Conservation (phyloP, 2,888 invertebrate genomes). For the Oeneis ivallda region DNA sequence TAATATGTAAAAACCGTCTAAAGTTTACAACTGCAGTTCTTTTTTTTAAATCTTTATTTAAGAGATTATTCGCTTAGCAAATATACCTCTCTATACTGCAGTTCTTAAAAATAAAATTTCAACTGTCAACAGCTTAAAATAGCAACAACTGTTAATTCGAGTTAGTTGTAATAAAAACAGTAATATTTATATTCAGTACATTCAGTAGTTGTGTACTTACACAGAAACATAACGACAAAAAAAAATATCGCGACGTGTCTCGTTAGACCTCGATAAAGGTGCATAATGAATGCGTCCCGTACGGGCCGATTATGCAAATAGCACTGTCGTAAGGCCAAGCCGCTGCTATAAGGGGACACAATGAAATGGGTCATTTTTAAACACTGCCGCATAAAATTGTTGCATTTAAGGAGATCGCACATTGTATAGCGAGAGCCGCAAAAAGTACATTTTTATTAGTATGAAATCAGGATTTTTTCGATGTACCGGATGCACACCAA, state of each 20-base stretch:
- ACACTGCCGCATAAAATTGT: slow-evolving; percentile 34
- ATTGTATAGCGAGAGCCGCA: not conserved
- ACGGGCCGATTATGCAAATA: slow-evolving; percentile 72
- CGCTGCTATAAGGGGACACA: slow-evolving; percentile 40
- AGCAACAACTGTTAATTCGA: not conserved
- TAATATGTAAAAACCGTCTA: too few species aligned
- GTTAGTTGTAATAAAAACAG: not conserved
- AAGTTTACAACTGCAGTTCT: not conserved
- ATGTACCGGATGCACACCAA: too few species aligned
- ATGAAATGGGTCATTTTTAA: slow-evolving; percentile 43
- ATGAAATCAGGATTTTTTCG: not conserved
- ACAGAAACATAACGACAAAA: not conserved
- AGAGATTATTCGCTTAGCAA: too few species aligned
- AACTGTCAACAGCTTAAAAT: not conserved
- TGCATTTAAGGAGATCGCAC: not conserved
- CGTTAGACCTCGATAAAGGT: slow-evolving; percentile 43
- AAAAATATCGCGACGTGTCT: slow-evolving; percentile 46
- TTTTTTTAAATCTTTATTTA: too few species aligned
- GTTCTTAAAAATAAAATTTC: not conserved
- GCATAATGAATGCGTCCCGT: slow-evolving; percentile 52
- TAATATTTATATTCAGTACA: not conserved
- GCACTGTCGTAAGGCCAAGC: slow-evolving; percentile 50
- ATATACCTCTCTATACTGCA: too few species aligned
- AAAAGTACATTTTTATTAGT: not conserved
- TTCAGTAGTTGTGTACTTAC: not conserved